These are phyloP conservation scores for Mythimna pallens DNA, from an alignment of 2,888 invertebrate species.

Conservation along the genomic window DNA sequence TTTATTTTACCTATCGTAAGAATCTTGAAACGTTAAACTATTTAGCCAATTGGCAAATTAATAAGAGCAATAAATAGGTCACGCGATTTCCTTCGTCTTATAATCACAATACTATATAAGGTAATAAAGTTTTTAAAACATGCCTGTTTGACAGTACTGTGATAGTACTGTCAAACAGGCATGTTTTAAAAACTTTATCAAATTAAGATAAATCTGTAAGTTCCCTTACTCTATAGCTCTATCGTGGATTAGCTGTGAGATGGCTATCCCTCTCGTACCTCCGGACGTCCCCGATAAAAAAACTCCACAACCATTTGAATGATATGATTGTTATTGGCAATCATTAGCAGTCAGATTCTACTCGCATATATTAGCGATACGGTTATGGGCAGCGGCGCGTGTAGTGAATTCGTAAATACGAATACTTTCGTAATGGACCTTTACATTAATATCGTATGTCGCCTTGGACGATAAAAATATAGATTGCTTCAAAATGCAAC, in stretches of 20 bases:
- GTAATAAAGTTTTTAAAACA: too few species aligned
- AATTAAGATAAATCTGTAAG: background rate
- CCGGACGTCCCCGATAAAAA: background rate
- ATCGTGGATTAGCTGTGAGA: background rate
- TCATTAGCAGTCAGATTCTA: conserved; percentile 53
- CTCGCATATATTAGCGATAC: conserved; percentile 51
- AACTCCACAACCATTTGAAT: conserved; percentile 29
- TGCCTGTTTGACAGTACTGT: too few species aligned
- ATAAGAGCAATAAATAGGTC: too few species aligned
- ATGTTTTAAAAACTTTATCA: background rate
- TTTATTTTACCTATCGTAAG: too few species aligned
- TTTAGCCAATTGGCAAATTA: too few species aligned
- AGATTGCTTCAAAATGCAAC: conserved; percentile 52
- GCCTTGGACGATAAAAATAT: conserved; percentile 61
- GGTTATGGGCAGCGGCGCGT: conserved; percentile 50
- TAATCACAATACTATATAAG: too few species aligned
- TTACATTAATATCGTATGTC: conserved; percentile 59
- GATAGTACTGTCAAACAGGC: too few species aligned
- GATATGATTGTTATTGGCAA: conserved; percentile 53
- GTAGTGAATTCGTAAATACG: conserved; percentile 57
- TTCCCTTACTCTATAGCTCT: background rate
- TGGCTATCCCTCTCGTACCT: background rate
- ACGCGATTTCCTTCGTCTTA: too few species aligned
- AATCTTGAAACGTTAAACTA: too few species aligned
- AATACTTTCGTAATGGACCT: conserved; percentile 69